Conservation (phyloP, 2,113 vertebrate species). For the Ondatra zibethicus region DNA sequence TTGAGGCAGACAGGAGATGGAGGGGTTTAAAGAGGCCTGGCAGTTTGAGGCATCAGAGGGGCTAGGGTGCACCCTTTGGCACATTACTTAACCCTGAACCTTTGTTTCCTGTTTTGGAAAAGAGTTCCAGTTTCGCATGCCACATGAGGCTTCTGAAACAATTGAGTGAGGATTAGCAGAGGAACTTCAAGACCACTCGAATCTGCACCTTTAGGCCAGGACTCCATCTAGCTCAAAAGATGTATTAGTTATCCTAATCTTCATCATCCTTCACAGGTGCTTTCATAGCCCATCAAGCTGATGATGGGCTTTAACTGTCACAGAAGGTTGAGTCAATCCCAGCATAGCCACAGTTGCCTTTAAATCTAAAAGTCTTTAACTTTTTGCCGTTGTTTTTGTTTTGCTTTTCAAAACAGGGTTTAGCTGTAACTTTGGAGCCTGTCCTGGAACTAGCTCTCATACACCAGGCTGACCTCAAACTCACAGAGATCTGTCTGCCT, state of each 20-base stretch:
- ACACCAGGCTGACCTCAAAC: too few relatives aligned
- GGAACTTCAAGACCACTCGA: too few relatives aligned
- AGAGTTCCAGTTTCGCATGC: not conserved
- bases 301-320: not conserved
- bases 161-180: not conserved
- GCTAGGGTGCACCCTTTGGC: too few relatives aligned
- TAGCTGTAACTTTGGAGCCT: too few relatives aligned
- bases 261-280: not conserved
- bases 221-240: not conserved
- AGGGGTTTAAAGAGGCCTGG: not conserved
- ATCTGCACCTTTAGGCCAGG: not conserved
- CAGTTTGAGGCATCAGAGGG: not conserved
- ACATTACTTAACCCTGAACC: not conserved
- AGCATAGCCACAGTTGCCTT: not conserved
- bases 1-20: not conserved
- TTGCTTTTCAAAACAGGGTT: too few relatives aligned
- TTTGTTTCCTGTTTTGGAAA: not conserved
- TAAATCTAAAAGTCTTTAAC: not conserved
- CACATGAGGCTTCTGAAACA: not conserved
- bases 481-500: too few relatives aligned
- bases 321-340: not conserved
- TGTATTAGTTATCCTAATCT: not conserved
- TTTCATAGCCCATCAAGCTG: not conserved
- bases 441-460: too few relatives aligned
- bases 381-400: not conserved